Conservation (phyloP, 2,888 invertebrate species). For the Neoitamus cyanurus region DNA sequence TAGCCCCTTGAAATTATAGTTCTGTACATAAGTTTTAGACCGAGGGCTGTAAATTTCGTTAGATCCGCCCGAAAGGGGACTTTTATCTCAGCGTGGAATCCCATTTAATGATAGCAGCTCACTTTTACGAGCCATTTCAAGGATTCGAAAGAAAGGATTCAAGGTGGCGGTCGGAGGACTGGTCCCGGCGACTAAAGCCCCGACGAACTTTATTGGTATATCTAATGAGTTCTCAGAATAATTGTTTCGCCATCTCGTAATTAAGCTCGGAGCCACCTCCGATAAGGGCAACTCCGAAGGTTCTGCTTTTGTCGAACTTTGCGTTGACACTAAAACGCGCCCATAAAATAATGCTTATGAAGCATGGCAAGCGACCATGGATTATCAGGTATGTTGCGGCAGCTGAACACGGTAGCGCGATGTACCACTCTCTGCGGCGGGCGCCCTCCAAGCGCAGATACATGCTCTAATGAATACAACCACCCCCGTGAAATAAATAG, state of each 20-base stretch:
- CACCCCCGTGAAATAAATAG: background rate
- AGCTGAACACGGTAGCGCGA: background rate
- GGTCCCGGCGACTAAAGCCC: background rate
- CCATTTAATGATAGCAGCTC: slow-evolving; percentile 46
- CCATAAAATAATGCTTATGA: slow-evolving; percentile 5
- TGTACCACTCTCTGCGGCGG: background rate
- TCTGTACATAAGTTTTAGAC: slow-evolving; percentile 43
- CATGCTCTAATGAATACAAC: background rate
- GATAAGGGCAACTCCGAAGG: slow-evolving; percentile 10
- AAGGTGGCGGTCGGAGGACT: slow-evolving; percentile 4
- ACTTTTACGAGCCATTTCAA: slow-evolving; percentile 46
- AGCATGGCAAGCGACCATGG: background rate
- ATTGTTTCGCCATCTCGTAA: slow-evolving; percentile 36
- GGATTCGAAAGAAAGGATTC: slow-evolving; percentile 42
- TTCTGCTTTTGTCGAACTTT: slow-evolving; percentile 6
- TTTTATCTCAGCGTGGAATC: slow-evolving; percentile 40
- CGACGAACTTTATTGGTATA: slow-evolving; percentile 43
- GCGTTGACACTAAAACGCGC: background rate
- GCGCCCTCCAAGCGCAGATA: background rate
- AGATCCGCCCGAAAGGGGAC: slow-evolving; percentile 24
- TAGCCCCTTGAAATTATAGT: slow-evolving; percentile 46
- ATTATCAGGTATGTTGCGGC: background rate
- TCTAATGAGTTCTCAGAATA: slow-evolving; percentile 40
- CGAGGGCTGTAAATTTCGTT: slow-evolving; percentile 47
- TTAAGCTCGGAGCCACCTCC: background rate